A percentile compares a stretch with the other conserved stretches of the same genome.
Conservation (phyloP, 2,113 vertebrate genomes). For the Tyto alba region DNA sequence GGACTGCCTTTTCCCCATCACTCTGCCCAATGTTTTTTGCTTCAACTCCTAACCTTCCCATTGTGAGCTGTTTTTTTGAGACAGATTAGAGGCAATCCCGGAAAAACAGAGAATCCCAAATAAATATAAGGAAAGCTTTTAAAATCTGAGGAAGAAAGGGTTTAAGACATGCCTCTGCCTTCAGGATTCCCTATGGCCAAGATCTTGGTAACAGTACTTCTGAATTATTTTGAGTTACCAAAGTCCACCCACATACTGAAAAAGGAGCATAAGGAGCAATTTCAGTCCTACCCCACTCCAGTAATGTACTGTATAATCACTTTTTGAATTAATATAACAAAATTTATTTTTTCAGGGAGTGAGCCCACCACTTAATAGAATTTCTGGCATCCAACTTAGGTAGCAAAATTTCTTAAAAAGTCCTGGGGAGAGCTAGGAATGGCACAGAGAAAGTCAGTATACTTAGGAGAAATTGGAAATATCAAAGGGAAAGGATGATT, state of each 20-base stretch:
- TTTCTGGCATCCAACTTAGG: neutral
- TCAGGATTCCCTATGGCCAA: neutral
- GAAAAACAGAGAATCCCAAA: neutral
- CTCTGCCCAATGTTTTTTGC: neutral
- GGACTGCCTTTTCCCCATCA: neutral
- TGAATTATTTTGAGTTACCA: neutral
- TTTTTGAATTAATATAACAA: neutral
- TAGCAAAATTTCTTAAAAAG: neutral
- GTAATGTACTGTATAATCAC: neutral
- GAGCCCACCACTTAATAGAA: neutral
- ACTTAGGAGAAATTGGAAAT: neutral
- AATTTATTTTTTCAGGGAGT: rapidly evolving
- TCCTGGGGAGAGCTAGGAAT: neutral
- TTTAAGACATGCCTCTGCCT: neutral
- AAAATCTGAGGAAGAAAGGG: neutral
- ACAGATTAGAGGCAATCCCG: neutral
- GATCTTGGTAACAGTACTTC: neutral
- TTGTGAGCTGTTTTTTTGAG: neutral
- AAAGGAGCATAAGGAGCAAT: neutral
- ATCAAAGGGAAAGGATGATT: neutral
- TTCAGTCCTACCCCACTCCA: neutral
- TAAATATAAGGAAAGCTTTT: neutral
- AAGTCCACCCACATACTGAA: neutral
- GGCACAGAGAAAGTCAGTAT: neutral
- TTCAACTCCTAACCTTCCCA: neutral